Evolutionary conservation across 2,113 vertebrate species (phyloP).

Genomic region (Tachycineta bicolor): DNA sequence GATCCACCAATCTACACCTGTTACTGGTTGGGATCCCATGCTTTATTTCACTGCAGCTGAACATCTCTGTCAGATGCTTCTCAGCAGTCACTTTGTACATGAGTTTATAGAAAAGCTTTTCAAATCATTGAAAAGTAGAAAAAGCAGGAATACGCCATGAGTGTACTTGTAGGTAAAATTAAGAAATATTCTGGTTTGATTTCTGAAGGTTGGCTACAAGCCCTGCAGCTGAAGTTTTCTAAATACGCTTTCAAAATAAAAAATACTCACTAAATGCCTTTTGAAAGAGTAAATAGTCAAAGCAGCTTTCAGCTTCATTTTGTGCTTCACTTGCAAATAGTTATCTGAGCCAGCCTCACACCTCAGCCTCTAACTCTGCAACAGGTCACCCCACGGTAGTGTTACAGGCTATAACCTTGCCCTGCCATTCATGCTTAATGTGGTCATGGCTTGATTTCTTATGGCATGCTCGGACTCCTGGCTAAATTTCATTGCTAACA

Average conservation of each 20-base stretch:
- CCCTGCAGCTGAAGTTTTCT: not conserved
- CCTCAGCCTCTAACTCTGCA: not conserved
- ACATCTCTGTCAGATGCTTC: not conserved
- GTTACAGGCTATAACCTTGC: not conserved
- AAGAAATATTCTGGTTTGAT: not conserved
- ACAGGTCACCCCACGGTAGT: not conserved
- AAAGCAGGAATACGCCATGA: not conserved
- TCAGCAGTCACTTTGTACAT: not conserved
- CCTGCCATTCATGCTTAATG: not conserved
- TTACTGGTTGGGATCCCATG: not conserved
- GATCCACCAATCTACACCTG: not conserved
- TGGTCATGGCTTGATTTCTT: not conserved
- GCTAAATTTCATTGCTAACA: not conserved
- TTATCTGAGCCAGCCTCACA: not conserved
- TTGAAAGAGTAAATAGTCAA: not conserved
- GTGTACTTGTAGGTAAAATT: not conserved
- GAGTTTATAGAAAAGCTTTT: not conserved
- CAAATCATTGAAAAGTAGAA: not conserved
- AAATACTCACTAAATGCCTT: not conserved
- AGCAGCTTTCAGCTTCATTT: not conserved
- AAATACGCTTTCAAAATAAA: not conserved
- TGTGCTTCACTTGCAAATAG: not conserved
- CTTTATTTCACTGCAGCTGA: not conserved
- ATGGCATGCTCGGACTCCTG: not conserved
- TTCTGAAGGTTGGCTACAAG: not conserved